Evolutionary conservation across 2,797 vertebrate species (phyloP), one percentile per base, ranked within the genome.

Genomic region (Girardinus metallicus): DNA sequence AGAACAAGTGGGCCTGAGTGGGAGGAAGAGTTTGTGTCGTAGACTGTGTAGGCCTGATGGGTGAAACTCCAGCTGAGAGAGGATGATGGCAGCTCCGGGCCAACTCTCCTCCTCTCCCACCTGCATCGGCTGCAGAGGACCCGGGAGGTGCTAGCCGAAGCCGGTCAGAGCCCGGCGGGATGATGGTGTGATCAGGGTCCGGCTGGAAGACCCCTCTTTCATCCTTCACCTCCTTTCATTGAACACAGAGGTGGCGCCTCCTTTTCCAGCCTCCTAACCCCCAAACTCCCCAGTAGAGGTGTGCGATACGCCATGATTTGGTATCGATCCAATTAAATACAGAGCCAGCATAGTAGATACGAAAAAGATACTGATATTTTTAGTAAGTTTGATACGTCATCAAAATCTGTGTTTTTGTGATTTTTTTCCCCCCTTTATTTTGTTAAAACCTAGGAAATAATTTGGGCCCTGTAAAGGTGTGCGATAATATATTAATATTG

Each of bases 11-110:
- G 83, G 85, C 78, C 81, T 85, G 89, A 90, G 87, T 85, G 82
- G 88, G 91, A 90, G 87, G 86, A 85, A 86, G 87, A 90, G 88
- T 78, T 78, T 77, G 85, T 78, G 86, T 84, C 26, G 79, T 81
- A 73, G 82, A 85, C 79, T 81, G 90, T 89, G 91, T 91, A 86
- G 91, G 88, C 80, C 86, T 76, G 74, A 77, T 72, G 85, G 83
- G 80, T 72, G 81, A 76, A 84, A 87, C 81, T 82, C 91, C 91
- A 83, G 84, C 93, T 93, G 88, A 89, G 92, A 92, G 95, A 95
- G 96, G 94, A 95, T 95, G 92, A 95, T 96, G 97, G 96, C 96
- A 95, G 92, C 92, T 80, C 79, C 44, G 79, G 92, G 90, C 92
- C 91, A 88, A 51, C 86, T 91, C 84, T 84, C 81, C 79, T 89